A percentile compares a stretch with the other conserved stretches of the same genome.
Conservation (phyloP, 2,888 invertebrate genomes). For the Orgyia antiqua region DNA sequence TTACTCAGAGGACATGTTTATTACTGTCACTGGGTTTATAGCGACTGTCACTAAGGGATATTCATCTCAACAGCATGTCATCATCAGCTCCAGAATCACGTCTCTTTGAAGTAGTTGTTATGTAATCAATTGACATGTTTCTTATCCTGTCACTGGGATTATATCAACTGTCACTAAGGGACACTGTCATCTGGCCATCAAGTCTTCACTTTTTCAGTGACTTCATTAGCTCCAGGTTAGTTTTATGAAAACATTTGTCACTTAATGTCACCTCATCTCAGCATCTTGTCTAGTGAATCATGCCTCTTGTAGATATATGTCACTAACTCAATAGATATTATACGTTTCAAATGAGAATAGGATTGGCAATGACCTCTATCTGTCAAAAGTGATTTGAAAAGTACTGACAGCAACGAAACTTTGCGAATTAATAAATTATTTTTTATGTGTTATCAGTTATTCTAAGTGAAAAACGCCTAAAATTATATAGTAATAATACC, state of each 20-base stretch:
- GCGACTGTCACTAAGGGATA: constrained; percentile 1
- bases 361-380: constrained; percentile 3
- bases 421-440: too few species aligned
- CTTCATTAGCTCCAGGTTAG: too few species aligned
- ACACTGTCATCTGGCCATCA: neutral
- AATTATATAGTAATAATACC: too few species aligned
- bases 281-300: neutral
- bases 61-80: neutral
- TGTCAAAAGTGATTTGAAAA: constrained; percentile 22
- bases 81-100: too few species aligned
- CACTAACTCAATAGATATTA: constrained; percentile 17
- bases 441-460: too few species aligned
- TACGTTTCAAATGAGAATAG: too few species aligned
- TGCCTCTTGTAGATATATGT: too few species aligned
- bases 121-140: constrained; percentile 11
- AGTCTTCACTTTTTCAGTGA: too few species aligned
- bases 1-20: constrained; percentile 4
- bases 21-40: constrained; percentile 3
- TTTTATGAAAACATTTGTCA: constrained; percentile 1
- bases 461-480: too few species aligned
- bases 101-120: constrained; percentile 2
- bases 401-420: too few species aligned
- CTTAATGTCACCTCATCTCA: constrained; percentile 6
- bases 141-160: constrained; percentile 12
- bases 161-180: constrained; percentile 3